Evolutionary conservation across 2,113 vertebrate genomes (phyloP), one percentile per base, ranked within the genome.

Genomic region (Labeo catla): DNA sequence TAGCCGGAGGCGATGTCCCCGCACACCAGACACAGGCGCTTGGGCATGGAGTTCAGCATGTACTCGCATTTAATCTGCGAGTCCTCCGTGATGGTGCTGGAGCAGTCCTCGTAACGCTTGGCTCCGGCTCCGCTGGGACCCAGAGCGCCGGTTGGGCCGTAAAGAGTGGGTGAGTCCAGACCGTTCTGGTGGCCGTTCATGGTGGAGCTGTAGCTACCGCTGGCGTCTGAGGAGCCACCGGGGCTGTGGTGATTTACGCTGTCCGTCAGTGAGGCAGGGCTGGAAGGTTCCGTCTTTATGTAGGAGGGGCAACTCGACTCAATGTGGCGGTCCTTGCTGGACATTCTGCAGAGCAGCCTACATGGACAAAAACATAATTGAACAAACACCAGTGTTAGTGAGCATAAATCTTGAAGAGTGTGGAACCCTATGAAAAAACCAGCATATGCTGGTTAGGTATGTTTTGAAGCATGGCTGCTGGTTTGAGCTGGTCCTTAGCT

Each of bases 281-380:
- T 99, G 73, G 98, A 99, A 87, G 98, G 98, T 95, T 99, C 98
- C 93, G 98, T 99, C 97, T 99, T 99, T 96, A 99, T 99, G 93
- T 98, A 99, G 84, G 98, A 98, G 93, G 97, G 97, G 95, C 98
- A 99, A 96, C 95, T 99, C 87, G 98, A 99, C 95, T 99, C 98
- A 96, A 99, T 97, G 97, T 99, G 98, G 93, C 97, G 98, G 95
- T 99, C 98, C 96, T 99, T 99, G 97, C 96, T 99, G 96, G 98
- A 99, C 98, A 99, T 99, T 98, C 98, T 99, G 98, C 98, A 99
- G 96, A 99, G 97, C 96, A 99, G 98, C 98, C 98, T 99, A 90
- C 43, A 23, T 73, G 68, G 63, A 39, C 13, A 28, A 68, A 52
- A 79, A 49, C 28, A 12, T 3, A 49, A 65, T 4, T 21, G 36